Conservation (phyloP, 2,797 vertebrate genomes). For the Enteromius radiatus region DNA sequence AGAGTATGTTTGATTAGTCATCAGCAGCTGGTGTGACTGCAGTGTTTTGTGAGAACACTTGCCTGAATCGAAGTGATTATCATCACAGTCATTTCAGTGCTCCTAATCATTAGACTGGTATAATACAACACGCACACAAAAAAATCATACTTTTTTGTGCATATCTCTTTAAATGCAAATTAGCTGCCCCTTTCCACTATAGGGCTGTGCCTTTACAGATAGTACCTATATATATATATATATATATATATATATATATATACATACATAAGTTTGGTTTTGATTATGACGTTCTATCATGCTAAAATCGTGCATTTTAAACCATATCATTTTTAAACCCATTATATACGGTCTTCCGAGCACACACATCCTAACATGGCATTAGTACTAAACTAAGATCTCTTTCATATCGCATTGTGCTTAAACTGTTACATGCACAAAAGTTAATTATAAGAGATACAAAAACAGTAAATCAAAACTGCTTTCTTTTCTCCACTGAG, state of each 20-base stretch:
- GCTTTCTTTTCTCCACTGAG: background rate
- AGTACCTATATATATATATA: background rate
- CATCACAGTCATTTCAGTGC: conserved; percentile 10
- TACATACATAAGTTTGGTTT: background rate
- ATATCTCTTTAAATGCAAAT: background rate
- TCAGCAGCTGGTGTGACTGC: conserved; percentile 49
- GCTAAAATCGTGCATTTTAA: background rate
- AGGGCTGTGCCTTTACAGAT: no score
- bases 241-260: background rate
- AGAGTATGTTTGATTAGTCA: conserved; percentile 52
- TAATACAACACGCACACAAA: background rate
- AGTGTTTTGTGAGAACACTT: conserved; percentile 40
- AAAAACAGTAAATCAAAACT: background rate
- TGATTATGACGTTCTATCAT: background rate
- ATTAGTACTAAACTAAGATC: no score
- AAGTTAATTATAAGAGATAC: no score
- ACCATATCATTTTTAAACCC: background rate
- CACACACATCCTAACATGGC: no score
- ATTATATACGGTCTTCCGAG: no score
- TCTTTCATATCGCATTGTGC: no score
- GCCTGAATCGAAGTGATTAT: conserved; percentile 50
- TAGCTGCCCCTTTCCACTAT: no score
- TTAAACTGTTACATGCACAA: no score
- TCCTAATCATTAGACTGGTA: background rate
- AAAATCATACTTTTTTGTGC: background rate